Evolutionary conservation across 2,888 invertebrate species (phyloP), one percentile per base, ranked within the genome.

Genomic region (Lymantria dispar): DNA sequence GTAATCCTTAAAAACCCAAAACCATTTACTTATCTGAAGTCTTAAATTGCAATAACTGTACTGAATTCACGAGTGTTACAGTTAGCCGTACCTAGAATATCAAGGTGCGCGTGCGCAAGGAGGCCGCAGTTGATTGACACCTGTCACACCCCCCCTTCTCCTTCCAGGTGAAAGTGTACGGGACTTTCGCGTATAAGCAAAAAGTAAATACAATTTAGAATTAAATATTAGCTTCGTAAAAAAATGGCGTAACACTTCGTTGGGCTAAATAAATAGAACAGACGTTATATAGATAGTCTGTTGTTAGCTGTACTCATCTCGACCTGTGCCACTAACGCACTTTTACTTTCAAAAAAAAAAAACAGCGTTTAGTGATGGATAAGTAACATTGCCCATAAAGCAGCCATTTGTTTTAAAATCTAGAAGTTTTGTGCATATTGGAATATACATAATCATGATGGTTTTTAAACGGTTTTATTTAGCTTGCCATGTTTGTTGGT

Each of bases 121-220:
- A 57, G 64, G 64, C 52, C 59, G 55, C 46, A 49, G 33, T 43
- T 70, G 67, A 72, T 65, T 67, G 73, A 70, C 68, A 58, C 50
- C 45, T 62, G 62, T 46, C 57, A 48, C 39, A n/a, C 39, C 36
- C 30, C 33, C 30, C 52, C 36, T 42, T 31, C 30, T 45, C 45
- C 50, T 54, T 58, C 67, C 47, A 54, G 72, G 76, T 74, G 79
- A 78, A 78, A 78, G 79, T 77, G 64, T 71, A 76, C 78, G 78
- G 76, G 71, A 74, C 76, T 76, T 74, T 73, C 64, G 61, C 54
- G 50, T 22, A 47, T 30, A 52, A 44, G 60, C 61, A 70, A 66
- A 67, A 64, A 72, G 59, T 52, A 54, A 30, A 56, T 39, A 60
- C 45, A 54, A 54, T 48, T 52, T 49, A 49, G 52, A 57, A 54